Conservation (phyloP, 2,113 vertebrate genomes). For the Piprites chloris region DNA sequence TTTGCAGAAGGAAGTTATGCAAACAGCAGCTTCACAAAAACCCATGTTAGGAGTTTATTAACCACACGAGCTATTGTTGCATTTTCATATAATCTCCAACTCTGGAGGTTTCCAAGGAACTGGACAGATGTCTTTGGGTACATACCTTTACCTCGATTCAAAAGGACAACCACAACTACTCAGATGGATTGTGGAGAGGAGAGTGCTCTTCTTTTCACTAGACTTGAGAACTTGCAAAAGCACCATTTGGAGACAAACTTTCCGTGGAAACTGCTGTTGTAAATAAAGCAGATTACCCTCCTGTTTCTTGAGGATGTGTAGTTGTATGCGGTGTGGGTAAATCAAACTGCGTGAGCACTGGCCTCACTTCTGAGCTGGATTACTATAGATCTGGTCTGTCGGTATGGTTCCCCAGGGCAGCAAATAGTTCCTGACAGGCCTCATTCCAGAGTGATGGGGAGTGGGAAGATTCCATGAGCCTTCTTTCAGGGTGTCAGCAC, state of each 20-base stretch:
- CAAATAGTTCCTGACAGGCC: not conserved
- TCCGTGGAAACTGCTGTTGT: not conserved
- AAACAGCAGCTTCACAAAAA: not conserved
- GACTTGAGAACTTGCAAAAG: not conserved
- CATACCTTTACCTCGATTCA: not conserved
- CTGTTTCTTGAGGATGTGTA: not conserved
- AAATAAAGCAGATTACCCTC: not conserved
- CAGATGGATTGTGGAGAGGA: not conserved
- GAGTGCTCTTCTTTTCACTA: not conserved
- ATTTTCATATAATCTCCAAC: not conserved
- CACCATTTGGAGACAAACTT: not conserved
- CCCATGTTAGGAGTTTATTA: not conserved
- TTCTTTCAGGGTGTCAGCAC: not conserved
- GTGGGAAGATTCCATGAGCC: not conserved
- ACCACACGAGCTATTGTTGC: not conserved
- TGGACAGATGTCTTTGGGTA: not conserved
- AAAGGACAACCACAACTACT: not conserved
- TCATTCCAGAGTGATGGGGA: not conserved
- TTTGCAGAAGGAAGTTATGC: not conserved
- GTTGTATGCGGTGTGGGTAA: not conserved
- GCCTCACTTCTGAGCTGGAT: not conserved
- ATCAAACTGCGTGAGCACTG: not conserved
- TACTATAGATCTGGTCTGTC: not conserved
- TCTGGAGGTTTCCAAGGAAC: not conserved
- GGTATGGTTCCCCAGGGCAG: fast-evolving